These are phyloP conservation scores for Eptatretus atami DNA, from an alignment of 2,797 vertebrate species.

Conservation along the genomic window DNA sequence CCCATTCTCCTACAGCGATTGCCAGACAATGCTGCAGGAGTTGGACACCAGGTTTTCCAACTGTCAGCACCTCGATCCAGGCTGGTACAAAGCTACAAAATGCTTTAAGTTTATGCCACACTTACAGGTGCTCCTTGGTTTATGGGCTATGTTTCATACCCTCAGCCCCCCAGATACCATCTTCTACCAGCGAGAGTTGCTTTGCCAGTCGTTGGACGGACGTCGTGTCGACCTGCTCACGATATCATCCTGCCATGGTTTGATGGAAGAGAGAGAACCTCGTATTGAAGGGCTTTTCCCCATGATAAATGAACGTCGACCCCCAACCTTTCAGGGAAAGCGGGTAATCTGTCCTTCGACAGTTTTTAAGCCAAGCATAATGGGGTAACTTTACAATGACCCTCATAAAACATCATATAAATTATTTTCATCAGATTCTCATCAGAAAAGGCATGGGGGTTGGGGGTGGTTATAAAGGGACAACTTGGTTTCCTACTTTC, in stretches of 20 bases:
- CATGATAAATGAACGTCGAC: constrained; percentile 30
- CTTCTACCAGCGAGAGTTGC: constrained; percentile 66
- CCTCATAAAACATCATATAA: too few relatives aligned
- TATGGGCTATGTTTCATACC: not conserved
- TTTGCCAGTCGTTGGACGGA: constrained; percentile 66
- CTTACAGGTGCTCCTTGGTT: not conserved
- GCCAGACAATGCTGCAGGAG: constrained; percentile 55
- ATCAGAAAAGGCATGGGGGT: too few relatives aligned
- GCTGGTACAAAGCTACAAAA: constrained; percentile 22
- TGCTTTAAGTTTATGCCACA: not conserved
- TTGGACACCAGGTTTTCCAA: constrained; percentile 36
- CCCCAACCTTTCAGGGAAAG: constrained; percentile 40
- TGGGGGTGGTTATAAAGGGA: too few relatives aligned
- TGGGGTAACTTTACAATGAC: too few relatives aligned
- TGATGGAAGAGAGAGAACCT: constrained; percentile 46
- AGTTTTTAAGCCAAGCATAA: too few relatives aligned
- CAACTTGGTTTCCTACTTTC: too few relatives aligned
- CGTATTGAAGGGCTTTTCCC: constrained; percentile 62
- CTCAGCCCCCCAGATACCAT: constrained; percentile 28
- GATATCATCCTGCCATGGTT: constrained; percentile 50
- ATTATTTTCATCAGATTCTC: too few relatives aligned
- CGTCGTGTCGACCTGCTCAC: constrained; percentile 71
- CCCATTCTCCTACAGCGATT: constrained; percentile 65
- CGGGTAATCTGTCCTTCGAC: constrained; percentile 21
- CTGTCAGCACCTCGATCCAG: constrained; percentile 20